Evolutionary conservation across 2,113 vertebrate genomes (phyloP).

Genomic region (Lethenteron reissneri): DNA sequence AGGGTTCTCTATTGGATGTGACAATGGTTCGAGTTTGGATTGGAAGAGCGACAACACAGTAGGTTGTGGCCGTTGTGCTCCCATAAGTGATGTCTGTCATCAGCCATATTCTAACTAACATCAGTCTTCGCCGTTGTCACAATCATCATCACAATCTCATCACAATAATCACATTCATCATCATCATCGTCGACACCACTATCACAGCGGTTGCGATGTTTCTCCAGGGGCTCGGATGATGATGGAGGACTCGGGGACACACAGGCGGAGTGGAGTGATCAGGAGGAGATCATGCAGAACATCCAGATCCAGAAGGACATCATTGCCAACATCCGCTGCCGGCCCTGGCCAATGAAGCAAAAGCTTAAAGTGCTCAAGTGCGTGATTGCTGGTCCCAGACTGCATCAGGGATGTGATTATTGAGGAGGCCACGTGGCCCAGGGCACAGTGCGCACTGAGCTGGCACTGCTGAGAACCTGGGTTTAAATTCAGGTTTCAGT

Average conservation of each 20-base stretch:
- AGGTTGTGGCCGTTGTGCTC: no score
- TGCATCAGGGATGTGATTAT: background rate
- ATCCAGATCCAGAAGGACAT: slow-evolving; percentile 94
- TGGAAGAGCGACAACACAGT: no score
- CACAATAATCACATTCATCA: no score
- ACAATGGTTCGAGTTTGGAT: no score
- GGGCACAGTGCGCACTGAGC: background rate
- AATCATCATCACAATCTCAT: no score
- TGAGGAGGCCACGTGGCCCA: background rate
- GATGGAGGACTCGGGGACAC: slow-evolving; percentile 36
- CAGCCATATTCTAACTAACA: no score
- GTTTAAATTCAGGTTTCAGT: background rate
- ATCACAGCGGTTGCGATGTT: no score
- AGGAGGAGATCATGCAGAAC: slow-evolving; percentile 85
- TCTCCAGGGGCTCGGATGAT: slow-evolving; percentile 44
- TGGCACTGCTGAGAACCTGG: no score
- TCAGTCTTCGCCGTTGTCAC: no score
- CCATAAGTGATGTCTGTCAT: no score
- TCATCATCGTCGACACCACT: no score
- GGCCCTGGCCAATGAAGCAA: slow-evolving; percentile 79
- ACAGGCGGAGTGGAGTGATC: slow-evolving; percentile 49
- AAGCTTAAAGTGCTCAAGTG: slow-evolving; percentile 72
- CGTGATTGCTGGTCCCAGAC: slow-evolving; percentile 4
- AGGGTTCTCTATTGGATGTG: no score
- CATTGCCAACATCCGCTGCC: slow-evolving; percentile 58